Conservation (phyloP, 2,797 vertebrate genomes). For the Sebastes jordani region DNA sequence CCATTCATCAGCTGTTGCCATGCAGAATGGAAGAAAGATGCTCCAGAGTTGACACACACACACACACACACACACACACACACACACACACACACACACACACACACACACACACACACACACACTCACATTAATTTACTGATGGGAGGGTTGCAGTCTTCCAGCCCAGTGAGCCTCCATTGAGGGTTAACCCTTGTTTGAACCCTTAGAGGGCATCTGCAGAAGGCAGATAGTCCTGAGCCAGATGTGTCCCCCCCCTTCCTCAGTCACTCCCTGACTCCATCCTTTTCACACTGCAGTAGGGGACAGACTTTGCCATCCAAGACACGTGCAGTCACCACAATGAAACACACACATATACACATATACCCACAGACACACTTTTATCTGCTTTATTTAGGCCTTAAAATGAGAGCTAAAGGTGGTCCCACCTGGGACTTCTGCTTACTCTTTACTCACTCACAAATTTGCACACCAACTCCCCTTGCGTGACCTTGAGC, state of each 20-base stretch:
- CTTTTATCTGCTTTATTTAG: neutral
- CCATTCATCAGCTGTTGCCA: conserved; percentile 63
- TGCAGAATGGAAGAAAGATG: conserved; percentile 52
- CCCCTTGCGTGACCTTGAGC: conserved; percentile 58
- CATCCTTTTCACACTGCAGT: neutral
- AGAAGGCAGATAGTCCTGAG: neutral
- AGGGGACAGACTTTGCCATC: neutral
- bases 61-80: too few species aligned
- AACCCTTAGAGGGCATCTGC: conserved; percentile 45
- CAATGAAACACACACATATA: neutral
- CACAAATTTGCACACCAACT: conserved; percentile 6
- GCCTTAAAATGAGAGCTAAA: neutral
- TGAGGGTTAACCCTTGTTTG: conserved; percentile 50
- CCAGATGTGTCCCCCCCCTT: conserved; percentile 35
- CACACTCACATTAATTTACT: neutral
- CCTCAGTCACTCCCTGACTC: neutral
- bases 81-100: too few species aligned
- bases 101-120: too few species aligned
- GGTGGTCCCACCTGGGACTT: conserved; percentile 1
- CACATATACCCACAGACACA: neutral
- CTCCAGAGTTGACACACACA: neutral
- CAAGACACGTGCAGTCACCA: neutral
- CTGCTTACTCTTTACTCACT: neutral
- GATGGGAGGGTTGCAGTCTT: conserved; percentile 37
- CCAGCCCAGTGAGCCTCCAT: conserved; percentile 56